Base-by-base conservation (phyloP, 2,888 invertebrate species). In the Pseudanteris insignis region DNA sequence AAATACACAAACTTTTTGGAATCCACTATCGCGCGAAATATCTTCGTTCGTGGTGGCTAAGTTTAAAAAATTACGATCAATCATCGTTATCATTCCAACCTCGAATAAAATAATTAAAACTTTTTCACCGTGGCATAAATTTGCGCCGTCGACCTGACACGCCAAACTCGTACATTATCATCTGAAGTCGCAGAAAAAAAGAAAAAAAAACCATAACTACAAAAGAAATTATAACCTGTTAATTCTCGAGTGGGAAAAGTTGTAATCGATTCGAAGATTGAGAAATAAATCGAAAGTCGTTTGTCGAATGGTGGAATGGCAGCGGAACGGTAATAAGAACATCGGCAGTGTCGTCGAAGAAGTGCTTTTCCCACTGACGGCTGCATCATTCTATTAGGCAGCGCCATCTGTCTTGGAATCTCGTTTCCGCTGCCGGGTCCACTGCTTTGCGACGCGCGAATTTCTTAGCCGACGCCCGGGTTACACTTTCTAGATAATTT, bases 331-430 rank as follows among this genome's bases (percentile, higher is more conserved):
- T 55, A 51, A 62, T 62, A 55, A 50, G 50, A 46, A 51, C 55
- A 46, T 46, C 61, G 60, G 59, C 47, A 64, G 66, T 34, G 55
- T 53, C 60, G 37, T 30, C 46, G 10, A 57, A 53, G 58, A 48
- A 57, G 55, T 50, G 55, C 59, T 59, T 63, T n/a, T 64, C 43
- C 32, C 61, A 58, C 44, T 43, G 54, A 54, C 46, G 61, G 63
- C 41, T 41, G 48, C 70, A 73, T 72, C 71, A 71, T 75, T 74
- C 71, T 70, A 71, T 74, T 67, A 69, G 61, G 34, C 47, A 61
- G 47, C 55, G 66, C 67, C 73, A 73, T 75, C 70, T 67, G 67
- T 76, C 74, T 75, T 69, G 50, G 59, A 48, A 67, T 66, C 64
- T 62, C 63, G 62, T 68, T 66, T 66, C 64, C 65, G 58, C 44